Evolutionary conservation across 1,140 invertebrate genomes (phyloP).

Genomic region (Sinella curviseta): DNA sequence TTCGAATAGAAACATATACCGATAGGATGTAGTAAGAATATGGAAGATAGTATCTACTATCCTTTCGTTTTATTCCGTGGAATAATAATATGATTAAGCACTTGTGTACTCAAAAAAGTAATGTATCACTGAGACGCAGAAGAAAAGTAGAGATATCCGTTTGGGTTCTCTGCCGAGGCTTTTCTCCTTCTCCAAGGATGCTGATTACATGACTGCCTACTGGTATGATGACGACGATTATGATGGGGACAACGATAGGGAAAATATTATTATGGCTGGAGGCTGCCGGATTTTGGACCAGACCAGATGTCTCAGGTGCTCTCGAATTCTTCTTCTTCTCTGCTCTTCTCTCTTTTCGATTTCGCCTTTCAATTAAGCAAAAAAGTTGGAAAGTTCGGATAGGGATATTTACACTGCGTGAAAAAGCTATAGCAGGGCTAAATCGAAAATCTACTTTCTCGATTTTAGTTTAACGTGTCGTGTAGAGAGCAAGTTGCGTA

Average conservation of each 20-base stretch:
- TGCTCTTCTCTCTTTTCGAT: not conserved
- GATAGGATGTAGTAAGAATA: not conserved
- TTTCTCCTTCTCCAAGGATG: not conserved
- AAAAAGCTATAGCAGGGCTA: no score
- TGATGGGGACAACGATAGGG: not conserved
- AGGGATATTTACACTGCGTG: no score
- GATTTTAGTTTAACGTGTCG: no score
- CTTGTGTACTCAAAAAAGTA: constrained; percentile 17
- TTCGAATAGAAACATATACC: not conserved
- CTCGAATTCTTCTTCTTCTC: not conserved
- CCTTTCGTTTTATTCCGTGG: not conserved
- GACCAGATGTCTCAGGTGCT: constrained; percentile 14
- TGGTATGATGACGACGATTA: not conserved
- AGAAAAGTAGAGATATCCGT: not conserved
- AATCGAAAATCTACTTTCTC: no score
- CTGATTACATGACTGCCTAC: constrained; percentile 11
- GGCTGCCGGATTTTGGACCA: not conserved
- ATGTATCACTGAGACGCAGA: constrained; percentile 1
- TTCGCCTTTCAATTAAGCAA: constrained; percentile 13
- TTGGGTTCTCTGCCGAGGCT: not conserved
- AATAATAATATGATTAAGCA: constrained; percentile 14
- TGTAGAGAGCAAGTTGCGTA: no score
- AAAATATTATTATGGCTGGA: constrained; percentile 10
- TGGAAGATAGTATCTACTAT: not conserved
- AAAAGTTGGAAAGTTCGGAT: not conserved